Base-by-base conservation (phyloP, 2,888 invertebrate genomes). In the Conus canariensis region DNA sequence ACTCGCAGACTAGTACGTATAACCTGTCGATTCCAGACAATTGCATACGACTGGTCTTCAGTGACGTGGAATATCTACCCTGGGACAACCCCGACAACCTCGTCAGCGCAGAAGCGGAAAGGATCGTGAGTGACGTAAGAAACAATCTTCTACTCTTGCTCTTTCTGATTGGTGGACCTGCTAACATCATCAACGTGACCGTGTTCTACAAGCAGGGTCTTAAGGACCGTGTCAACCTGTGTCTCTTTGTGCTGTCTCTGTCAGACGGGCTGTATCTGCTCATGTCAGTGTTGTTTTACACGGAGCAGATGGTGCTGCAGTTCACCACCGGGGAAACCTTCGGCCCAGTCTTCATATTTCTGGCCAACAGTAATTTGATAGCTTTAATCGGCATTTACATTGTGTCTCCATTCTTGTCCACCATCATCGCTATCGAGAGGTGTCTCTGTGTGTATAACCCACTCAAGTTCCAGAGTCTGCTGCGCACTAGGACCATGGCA, bases 151-250 rank as follows among this genome's bases (percentile, higher is more conserved):
- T 64, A 0, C 5, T 14, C 19, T 22, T 83, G 12, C n/a, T 83
- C 22, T 83, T 83, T 83, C 83, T 83, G 83, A 83, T 83, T 22
- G 83, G 83, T 59, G 58, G 83, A 59, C 83, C 83, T 22, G 83
- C 58, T 22, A 83, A 58, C 83, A 10, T 83, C 83, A 83, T 83
- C 83, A 58, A 59, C 83, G 58, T 83, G 83, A n/a, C n/a, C 58
- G 83, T 83, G 83, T 83, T 83, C 9, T 83, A 59, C 83, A 83
- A 58, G 22, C 83, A 83, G 58, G 83, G 83, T 22, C 22, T 83
- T 1, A 59, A 58, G 8, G 83, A 58, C 58, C 59, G 83, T 59
- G 59, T 83, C 83, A 83, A 58, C 59, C 58, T 83, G 83, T 83
- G 83, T 83, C 83, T 83, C 16, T 83, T 83, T 59, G 58, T 58